Evolutionary conservation across 2,113 vertebrate species (phyloP).

Genomic region (Apodemus speciosus): DNA sequence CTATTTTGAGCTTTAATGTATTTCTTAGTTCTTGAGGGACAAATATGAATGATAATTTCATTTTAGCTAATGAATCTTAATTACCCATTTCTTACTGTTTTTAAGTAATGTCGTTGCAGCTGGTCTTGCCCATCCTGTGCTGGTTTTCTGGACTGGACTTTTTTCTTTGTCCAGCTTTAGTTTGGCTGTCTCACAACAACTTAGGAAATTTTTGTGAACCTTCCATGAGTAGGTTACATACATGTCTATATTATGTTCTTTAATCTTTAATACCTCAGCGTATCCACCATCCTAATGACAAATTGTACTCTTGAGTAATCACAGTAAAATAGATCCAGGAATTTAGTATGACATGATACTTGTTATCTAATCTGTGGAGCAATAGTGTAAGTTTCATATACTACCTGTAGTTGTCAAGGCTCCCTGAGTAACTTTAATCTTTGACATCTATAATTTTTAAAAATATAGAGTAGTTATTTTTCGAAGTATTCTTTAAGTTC

Average conservation of each 20-base stretch:
- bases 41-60: slow-evolving; percentile 1
- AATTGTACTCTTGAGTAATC: neutral
- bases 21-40: slow-evolving; percentile 53
- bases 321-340: neutral
- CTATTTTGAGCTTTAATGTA: slow-evolving; percentile 29
- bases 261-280: neutral
- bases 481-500: neutral
- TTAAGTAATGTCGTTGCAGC: neutral
- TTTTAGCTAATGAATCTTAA: slow-evolving; percentile 52
- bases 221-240: neutral
- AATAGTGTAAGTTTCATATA: neutral
- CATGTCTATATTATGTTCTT: neutral
- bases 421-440: slow-evolving; percentile 20
- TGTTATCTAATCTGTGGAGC: neutral
- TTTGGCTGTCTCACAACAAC: neutral
- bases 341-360: neutral
- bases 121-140: neutral
- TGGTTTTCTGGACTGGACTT: neutral
- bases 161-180: slow-evolving; percentile 43
- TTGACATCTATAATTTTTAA: slow-evolving; percentile 39
- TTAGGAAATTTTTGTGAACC: neutral
- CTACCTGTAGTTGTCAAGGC: slow-evolving; percentile 35
- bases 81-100: slow-evolving; percentile 45
- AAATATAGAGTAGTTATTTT: neutral
- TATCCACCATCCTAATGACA: neutral